Evolutionary conservation across 2,888 invertebrate genomes (phyloP).

Genomic region (Microplitis manilae): DNA sequence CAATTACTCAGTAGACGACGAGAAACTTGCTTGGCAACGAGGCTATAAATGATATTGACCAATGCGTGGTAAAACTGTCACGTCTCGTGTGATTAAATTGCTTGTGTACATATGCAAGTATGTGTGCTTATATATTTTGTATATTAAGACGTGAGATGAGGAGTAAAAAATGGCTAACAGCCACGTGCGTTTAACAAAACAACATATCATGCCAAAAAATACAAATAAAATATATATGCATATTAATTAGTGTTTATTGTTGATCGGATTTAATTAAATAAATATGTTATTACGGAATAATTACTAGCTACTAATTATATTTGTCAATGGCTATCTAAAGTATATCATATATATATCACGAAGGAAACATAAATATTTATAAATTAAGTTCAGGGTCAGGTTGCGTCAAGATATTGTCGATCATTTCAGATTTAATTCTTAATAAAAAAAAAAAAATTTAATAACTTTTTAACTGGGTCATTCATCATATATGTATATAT

Average conservation of each 20-base stretch:
- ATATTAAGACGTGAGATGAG: background rate
- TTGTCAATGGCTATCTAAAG: background rate
- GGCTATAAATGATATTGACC: constrained; percentile 19
- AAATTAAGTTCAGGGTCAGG: background rate
- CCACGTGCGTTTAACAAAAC: constrained; percentile 16
- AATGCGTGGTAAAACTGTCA: constrained; percentile 41
- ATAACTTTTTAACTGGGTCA: constrained; percentile 16
- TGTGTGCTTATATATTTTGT: background rate
- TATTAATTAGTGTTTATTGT: background rate
- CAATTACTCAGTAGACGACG: constrained; percentile 15
- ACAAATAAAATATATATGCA: background rate
- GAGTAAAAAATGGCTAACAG: constrained; percentile 6
- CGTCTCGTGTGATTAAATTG: constrained; percentile 29
- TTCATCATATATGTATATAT: background rate
- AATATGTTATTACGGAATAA: background rate
- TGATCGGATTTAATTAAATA: background rate
- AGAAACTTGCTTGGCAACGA: constrained; percentile 23
- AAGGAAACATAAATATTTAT: background rate
- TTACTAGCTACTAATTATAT: background rate
- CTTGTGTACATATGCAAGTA: background rate
- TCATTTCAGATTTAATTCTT: background rate
- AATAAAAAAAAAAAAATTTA: constrained; percentile 12
- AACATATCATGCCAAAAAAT: background rate
- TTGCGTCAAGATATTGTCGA: background rate
- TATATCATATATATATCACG: background rate